Evolutionary conservation across 2,797 vertebrate genomes (phyloP), one percentile per base, ranked within the genome.

Genomic region (Percopsis omiscomaycus): DNA sequence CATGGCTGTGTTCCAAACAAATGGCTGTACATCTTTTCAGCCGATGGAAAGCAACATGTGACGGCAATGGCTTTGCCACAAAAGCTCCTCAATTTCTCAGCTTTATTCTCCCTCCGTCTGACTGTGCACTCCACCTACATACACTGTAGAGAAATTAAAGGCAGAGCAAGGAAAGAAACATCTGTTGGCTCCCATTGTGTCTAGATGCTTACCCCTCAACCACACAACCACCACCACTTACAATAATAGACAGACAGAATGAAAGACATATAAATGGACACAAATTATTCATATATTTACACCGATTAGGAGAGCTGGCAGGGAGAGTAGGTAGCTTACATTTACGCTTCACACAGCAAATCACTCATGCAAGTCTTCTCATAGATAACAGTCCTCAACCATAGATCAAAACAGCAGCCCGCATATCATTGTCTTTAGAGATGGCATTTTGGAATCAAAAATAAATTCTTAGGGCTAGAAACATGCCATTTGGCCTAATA

Each of bases 171-270:
- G 47, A 52, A 59, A 79, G 60, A 74, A 55, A 65, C 69, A 77
- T 85, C 69, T 77, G 67, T 77, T 79, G 72, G 67, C 67, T 69
- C 46, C 68, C 66, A 68, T 75, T 77, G 76, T 74, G 56, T 74
- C 65, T 64, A 28, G 32, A 74, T 74, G 60, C 77, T 68, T 71
- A 49, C 61, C 61, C 53, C 52, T 29, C 51, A 27, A 50, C 29
- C 37, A 48, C 29, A 45, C 30, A 22, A 27, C 54, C 46, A 4
- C 28, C 29, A 4, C 53, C 12, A 30, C 28, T 6, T 3, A 10
- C 10, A 47, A 10, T 14, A 5, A 28, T 12, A 14, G 27, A 28
- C 69, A 30, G 14, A 45, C 14, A 16, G 55, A 28, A 56, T 62
- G 66, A 71, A 59, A 52, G 45, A 11, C 37, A 64, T 44, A 64